These are phyloP conservation scores for Gryllus bimaculatus DNA, from an alignment of 1,140 invertebrate species.

Conservation along the genomic window DNA sequence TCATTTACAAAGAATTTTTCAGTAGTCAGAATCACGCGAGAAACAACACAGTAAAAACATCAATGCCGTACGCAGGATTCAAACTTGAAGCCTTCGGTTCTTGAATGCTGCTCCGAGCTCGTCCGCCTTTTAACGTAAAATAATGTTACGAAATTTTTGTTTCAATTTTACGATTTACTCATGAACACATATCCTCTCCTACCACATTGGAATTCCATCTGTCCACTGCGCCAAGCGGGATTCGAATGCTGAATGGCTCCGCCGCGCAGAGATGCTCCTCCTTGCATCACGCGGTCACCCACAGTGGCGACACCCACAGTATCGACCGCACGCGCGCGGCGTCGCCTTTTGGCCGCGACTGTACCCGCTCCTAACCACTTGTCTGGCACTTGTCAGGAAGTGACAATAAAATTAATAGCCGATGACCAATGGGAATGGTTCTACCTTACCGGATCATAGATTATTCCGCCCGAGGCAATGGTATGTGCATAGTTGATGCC, in stretches of 20 bases:
- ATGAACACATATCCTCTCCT: too few relatives aligned
- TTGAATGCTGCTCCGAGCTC: too few relatives aligned
- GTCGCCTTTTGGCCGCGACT: not conserved
- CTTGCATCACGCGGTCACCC: not conserved
- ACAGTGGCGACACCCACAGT: not conserved
- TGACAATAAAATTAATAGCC: not conserved
- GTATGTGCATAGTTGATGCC: conserved; percentile 3
- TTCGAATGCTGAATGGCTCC: not conserved
- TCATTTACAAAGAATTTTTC: too few relatives aligned
- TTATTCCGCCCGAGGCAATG: not conserved
- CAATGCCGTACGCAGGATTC: too few relatives aligned
- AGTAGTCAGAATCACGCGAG: too few relatives aligned
- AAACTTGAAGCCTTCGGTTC: too few relatives aligned
- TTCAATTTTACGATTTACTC: too few relatives aligned
- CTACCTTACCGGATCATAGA: conserved; percentile 3
- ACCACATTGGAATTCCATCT: too few relatives aligned
- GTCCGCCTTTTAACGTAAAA: too few relatives aligned
- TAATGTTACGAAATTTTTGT: too few relatives aligned
- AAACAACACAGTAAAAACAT: too few relatives aligned
- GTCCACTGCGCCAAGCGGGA: too few relatives aligned
- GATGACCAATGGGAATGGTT: conserved; percentile 3
- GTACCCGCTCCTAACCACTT: not conserved
- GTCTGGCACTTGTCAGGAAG: not conserved
- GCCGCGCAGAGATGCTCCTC: not conserved
- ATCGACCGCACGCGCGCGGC: not conserved